Percentiles rank a stretch among this genome's conserved stretches.
These are phyloP conservation scores for Lissocephala sabroskyi DNA, from an alignment of 2,888 invertebrate species.

Conservation along the genomic window DNA sequence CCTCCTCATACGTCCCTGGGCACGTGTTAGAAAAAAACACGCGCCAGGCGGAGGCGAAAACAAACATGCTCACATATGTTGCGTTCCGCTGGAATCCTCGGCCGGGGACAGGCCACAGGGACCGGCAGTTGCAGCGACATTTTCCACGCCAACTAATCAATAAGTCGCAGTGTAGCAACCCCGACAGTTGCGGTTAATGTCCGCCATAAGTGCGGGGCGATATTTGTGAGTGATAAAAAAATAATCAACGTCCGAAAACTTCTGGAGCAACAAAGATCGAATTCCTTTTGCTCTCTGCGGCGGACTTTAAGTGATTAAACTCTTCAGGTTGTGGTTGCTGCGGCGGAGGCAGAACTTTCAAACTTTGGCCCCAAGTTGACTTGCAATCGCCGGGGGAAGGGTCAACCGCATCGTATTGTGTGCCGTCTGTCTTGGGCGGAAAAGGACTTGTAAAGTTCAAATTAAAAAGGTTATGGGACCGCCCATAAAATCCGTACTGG, in stretches of 20 bases:
- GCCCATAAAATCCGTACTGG: not conserved
- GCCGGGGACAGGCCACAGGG: constrained; percentile 24
- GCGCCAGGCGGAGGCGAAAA: constrained; percentile 6
- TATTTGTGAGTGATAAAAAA: constrained; percentile 59
- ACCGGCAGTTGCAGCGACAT: constrained; percentile 46
- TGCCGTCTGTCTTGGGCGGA: no score
- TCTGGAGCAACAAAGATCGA: no score
- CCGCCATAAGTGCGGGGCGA: constrained; percentile 47
- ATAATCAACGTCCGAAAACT: no score
- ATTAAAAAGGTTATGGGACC: not conserved
- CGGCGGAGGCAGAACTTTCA: no score
- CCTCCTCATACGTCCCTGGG: no score
- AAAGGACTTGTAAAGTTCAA: not conserved
- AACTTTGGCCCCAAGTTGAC: no score
- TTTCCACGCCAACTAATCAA: constrained; percentile 60
- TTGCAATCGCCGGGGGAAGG: no score
- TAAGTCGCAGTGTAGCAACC: constrained; percentile 38
- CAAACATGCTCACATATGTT: not conserved
- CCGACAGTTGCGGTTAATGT: constrained; percentile 61
- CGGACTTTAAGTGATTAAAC: no score
- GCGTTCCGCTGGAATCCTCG: constrained; percentile 4
- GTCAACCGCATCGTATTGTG: no score
- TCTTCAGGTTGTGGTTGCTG: no score
- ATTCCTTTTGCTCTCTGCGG: no score
- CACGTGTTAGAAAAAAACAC: no score